A percentile compares a stretch with the other conserved stretches of the same genome.
These are phyloP conservation scores for Dendrolimus houi DNA, from an alignment of 2,888 invertebrate species.

Conservation along the genomic window DNA sequence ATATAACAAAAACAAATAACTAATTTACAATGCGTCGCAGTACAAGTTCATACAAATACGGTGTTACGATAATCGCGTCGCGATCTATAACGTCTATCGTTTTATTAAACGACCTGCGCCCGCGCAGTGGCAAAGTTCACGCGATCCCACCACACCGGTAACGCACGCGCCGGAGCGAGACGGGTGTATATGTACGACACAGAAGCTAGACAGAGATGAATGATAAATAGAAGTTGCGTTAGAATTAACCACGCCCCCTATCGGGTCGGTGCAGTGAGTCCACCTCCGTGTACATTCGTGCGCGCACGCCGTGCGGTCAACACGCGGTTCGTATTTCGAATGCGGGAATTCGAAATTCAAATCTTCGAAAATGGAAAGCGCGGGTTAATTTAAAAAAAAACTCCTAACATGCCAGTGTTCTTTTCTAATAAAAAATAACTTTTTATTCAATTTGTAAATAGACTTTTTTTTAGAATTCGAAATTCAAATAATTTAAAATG, in stretches of 20 bases:
- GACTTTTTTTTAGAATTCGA: constrained; percentile 6
- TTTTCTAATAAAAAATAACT: constrained; percentile 15
- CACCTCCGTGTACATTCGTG: constrained; percentile 70
- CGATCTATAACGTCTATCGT: constrained; percentile 66
- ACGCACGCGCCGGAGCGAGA: constrained; percentile 55
- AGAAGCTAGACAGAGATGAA: constrained; percentile 35
- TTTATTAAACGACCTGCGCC: constrained; percentile 54
- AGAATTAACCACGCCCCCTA: constrained; percentile 64
- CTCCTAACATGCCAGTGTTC: constrained; percentile 35
- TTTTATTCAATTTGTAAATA: constrained; percentile 9
- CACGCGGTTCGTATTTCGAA: constrained; percentile 45
- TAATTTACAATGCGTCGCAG: constrained; percentile 27
- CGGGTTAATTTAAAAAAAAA: constrained; percentile 21
- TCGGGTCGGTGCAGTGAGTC: constrained; percentile 51
- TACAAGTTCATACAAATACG: constrained; percentile 30
- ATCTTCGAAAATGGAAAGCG: constrained; percentile 43
- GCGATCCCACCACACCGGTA: constrained; percentile 64
- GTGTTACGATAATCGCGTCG: constrained; percentile 49
- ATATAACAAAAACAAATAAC: constrained; percentile 3
- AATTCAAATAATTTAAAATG: too few relatives aligned
- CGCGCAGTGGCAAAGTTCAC: constrained; percentile 69
- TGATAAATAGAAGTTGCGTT: constrained; percentile 64
- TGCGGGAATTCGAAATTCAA: background rate
- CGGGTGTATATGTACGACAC: constrained; percentile 9
- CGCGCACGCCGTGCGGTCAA: constrained; percentile 62